Percentiles rank a stretch among this genome's conserved stretches.
phyloP scores from a whole-genome alignment of 2,888 invertebrate species.

The Thereva nobilitata region DNA sequence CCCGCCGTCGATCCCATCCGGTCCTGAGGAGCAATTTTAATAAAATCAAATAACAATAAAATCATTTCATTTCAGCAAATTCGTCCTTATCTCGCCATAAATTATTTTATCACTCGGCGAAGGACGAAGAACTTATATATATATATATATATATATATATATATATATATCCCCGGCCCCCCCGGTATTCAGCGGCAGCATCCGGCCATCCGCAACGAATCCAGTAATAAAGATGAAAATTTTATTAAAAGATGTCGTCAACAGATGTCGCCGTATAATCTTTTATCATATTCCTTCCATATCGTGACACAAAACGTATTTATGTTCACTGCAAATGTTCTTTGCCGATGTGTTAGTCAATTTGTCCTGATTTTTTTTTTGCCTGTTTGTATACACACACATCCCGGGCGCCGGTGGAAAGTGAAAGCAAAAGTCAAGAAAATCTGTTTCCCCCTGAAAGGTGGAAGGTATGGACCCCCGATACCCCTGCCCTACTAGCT shows the following conservation, averaged over 20 bases:
- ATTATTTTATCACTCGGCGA: slow-evolving; percentile 44
- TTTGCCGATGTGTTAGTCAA: slow-evolving; percentile 10
- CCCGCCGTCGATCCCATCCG: no score
- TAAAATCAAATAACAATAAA: slow-evolving; percentile 43
- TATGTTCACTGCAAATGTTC: slow-evolving; percentile 36
- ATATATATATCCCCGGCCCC: neutral
- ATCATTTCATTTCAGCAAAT: slow-evolving; percentile 40
- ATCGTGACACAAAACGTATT: slow-evolving; percentile 51
- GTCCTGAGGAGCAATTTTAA: slow-evolving; percentile 28
- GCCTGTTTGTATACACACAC: neutral
- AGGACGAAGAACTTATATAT: neutral
- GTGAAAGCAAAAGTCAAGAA: slow-evolving; percentile 33
- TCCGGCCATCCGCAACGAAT: slow-evolving; percentile 45
- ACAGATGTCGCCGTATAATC: slow-evolving; percentile 60
- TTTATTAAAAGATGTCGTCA: slow-evolving; percentile 61
- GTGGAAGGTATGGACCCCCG: slow-evolving; percentile 5
- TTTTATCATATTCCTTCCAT: slow-evolving; percentile 60
- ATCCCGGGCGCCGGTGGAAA: slow-evolving; percentile 10
- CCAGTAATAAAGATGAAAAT: slow-evolving; percentile 61
- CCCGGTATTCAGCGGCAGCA: slow-evolving; percentile 23
- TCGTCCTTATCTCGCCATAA: slow-evolving; percentile 41
- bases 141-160: neutral
- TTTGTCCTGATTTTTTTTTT: slow-evolving; percentile 26
- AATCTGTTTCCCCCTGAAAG: slow-evolving; percentile 7
- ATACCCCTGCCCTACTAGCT: slow-evolving; percentile 9